These are phyloP conservation scores for Tragelaphus oryx DNA, from an alignment of 2,797 vertebrate genomes.

Conservation along the genomic window DNA sequence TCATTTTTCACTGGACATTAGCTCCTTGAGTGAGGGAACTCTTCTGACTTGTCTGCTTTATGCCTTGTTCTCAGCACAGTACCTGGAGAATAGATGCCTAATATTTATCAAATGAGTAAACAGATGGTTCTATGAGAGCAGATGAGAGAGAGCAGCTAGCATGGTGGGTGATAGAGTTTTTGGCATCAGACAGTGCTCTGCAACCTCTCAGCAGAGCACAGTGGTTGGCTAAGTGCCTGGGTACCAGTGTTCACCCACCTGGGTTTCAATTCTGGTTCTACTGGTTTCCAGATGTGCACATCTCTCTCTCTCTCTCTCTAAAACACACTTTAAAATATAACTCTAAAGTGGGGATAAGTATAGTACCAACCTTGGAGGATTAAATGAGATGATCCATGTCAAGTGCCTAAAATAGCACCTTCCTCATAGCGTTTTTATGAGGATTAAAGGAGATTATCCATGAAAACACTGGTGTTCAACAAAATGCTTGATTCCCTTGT, in stretches of 20 bases:
- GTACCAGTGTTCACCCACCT: not conserved
- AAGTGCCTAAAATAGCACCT: not conserved
- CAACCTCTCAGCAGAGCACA: not conserved
- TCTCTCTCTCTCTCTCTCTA: not conserved
- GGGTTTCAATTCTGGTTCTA: not conserved
- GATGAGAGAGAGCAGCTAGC: not conserved
- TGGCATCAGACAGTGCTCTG: rapidly evolving
- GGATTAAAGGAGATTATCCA: not conserved
- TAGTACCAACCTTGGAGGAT: not conserved
- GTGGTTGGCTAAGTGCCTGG: not conserved
- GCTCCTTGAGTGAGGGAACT: not conserved
- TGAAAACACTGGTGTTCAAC: not conserved
- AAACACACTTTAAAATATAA: not conserved
- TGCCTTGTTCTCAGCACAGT: not conserved
- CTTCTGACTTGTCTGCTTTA: not conserved
- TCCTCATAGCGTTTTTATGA: not conserved
- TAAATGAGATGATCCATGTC: not conserved
- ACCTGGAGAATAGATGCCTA: not conserved
- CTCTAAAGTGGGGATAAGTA: not conserved
- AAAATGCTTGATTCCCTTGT: not conserved
- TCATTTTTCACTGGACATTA: not conserved
- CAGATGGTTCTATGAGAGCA: not conserved
- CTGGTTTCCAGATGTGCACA: not conserved
- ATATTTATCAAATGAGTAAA: not conserved
- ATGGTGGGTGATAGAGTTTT: rapidly evolving